Percentiles rank a stretch among this genome's conserved stretches.
Conservation (phyloP, 2,113 vertebrate species). For the human region DNA sequence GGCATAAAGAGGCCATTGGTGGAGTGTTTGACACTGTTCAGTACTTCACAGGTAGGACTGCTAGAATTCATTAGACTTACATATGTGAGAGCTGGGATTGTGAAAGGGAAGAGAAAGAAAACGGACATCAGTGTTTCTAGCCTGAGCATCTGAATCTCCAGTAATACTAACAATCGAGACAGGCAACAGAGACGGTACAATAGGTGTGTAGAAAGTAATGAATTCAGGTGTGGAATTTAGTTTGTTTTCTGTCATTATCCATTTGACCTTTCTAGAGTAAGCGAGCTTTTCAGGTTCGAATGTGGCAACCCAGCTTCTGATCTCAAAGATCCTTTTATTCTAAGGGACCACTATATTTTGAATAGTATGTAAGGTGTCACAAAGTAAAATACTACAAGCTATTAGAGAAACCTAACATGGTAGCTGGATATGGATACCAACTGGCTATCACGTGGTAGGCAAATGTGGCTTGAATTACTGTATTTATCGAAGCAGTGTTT, state of each 20-base stretch:
- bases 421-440: background rate
- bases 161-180: too few relatives aligned
- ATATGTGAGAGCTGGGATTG: background rate
- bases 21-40: background rate
- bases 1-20: background rate
- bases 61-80: background rate
- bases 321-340: background rate
- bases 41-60: background rate
- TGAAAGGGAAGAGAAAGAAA: background rate
- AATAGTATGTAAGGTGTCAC: background rate
- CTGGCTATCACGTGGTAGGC: background rate
- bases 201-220: too few relatives aligned
- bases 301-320: background rate
- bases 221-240: background rate
- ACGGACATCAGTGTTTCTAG: background rate
- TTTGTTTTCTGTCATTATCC: background rate
- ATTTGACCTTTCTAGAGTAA: background rate
- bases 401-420: background rate
- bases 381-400: background rate
- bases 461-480: background rate
- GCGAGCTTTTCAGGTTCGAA: conserved; percentile 20
- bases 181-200: background rate
- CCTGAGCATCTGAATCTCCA: background rate
- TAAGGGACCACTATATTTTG: background rate
- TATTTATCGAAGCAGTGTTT: background rate